Percentiles rank a stretch among this genome's conserved stretches.
These are phyloP conservation scores for Zosterops pallidus DNA, from an alignment of 2,113 vertebrate species.

Conservation along the genomic window DNA sequence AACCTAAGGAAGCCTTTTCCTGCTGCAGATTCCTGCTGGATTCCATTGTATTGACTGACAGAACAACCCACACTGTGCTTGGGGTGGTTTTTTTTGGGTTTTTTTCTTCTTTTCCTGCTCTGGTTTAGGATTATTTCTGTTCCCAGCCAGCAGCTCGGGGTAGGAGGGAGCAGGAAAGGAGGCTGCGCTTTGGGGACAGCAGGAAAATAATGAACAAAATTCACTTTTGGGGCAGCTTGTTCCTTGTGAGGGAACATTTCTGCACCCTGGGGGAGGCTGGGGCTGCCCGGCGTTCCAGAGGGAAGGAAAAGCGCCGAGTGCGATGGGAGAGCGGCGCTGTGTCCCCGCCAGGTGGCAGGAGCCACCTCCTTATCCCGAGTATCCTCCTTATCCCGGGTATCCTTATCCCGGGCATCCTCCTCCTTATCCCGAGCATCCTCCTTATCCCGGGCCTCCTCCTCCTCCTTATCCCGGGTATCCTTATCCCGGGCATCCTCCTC, in stretches of 20 bases:
- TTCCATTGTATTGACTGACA: neutral
- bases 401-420: neutral
- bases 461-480: too few relatives aligned
- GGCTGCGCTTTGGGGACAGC: neutral
- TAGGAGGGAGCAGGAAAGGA: neutral
- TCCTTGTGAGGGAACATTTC: fast-evolving
- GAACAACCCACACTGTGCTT: neutral
- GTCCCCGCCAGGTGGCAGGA: conserved; percentile 18
- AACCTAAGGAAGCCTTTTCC: neutral
- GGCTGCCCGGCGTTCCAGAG: fast-evolving
- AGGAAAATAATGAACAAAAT: neutral
- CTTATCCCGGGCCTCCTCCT: too few relatives aligned
- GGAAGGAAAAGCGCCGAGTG: fast-evolving
- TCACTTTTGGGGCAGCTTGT: neutral
- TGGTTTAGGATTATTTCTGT: neutral
- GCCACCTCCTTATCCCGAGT: neutral
- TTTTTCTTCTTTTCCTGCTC: neutral
- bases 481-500: too few relatives aligned
- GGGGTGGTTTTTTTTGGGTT: neutral
- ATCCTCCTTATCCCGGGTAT: too few relatives aligned
- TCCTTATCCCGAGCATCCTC: neutral
- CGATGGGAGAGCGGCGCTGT: fast-evolving
- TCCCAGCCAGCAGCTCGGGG: neutral
- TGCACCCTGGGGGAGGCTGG: neutral
- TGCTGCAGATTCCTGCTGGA: neutral